Evolutionary conservation across 1,140 invertebrate genomes (phyloP).

Genomic region (Amphibalanus amphitrite): DNA sequence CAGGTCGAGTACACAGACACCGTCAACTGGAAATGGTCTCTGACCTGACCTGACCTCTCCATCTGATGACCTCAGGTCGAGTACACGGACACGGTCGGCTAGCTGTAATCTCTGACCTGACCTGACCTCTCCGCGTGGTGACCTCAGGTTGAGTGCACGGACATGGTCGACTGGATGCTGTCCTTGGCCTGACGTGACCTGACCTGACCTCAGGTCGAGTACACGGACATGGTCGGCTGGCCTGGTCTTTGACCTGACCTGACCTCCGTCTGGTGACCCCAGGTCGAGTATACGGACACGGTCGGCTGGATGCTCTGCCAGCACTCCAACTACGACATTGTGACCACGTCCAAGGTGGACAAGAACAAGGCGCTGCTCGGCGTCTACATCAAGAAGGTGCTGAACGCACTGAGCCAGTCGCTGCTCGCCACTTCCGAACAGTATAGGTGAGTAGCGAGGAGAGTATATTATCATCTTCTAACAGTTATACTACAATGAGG

Average conservation of each 20-base stretch:
- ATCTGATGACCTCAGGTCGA: conserved; percentile 23
- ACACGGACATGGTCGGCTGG: too few species aligned
- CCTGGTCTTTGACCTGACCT: too few species aligned
- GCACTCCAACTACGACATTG: conserved; percentile 31
- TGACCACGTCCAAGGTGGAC: neutral
- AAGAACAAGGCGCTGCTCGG: conserved; percentile 41
- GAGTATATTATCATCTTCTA: too few species aligned
- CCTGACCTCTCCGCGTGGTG: too few species aligned
- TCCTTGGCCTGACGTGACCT: too few species aligned
- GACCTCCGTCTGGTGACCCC: neutral
- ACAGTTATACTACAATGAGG: too few species aligned
- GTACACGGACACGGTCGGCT: conserved; percentile 55
- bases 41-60: too few species aligned
- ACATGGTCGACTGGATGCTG: too few species aligned
- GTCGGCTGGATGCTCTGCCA: conserved; percentile 44
- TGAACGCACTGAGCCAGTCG: conserved; percentile 65
- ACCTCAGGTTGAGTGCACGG: too few species aligned
- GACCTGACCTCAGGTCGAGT: too few species aligned
- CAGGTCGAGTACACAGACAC: conserved; percentile 47
- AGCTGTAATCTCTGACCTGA: conserved; percentile 27
- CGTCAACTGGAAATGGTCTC: conserved; percentile 34
- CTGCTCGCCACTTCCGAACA: conserved; percentile 65
- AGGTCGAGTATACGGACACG: conserved; percentile 47
- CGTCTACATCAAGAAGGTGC: conserved; percentile 62
- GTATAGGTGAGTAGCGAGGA: conserved; percentile 13